phyloP scores from a whole-genome alignment of 1,140 invertebrate species.

The Pseudomyrmex pallidus region DNA sequence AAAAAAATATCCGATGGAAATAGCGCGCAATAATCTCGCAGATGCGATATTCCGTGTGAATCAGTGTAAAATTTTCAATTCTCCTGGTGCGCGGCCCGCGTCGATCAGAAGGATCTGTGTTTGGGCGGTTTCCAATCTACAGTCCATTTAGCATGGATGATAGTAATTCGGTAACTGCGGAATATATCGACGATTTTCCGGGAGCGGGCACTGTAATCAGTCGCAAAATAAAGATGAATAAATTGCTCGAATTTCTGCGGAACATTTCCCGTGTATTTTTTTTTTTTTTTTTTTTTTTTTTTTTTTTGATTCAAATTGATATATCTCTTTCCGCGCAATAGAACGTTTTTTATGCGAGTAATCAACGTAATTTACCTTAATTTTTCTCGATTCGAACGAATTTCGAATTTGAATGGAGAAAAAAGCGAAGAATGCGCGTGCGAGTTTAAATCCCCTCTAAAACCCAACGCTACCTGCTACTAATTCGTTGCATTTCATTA shows the following conservation, averaged over 20 bases:
- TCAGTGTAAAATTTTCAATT: constrained; percentile 36
- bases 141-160: constrained; percentile 37
- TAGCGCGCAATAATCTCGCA: constrained; percentile 20
- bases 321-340: not conserved
- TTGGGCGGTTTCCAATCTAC: constrained; percentile 45
- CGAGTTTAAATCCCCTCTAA: not conserved
- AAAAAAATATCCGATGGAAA: not conserved
- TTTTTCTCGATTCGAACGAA: not conserved
- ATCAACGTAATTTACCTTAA: too few species aligned
- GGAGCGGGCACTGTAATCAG: constrained; percentile 42
- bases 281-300: constrained; percentile 1
- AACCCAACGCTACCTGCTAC: not conserved
- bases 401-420: not conserved
- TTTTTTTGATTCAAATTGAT: not conserved
- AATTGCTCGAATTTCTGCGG: too few species aligned
- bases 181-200: not conserved
- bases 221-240: constrained; percentile 2
- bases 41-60: constrained; percentile 5
- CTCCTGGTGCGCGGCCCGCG: not conserved
- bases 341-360: constrained; percentile 12
- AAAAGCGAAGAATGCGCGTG: too few species aligned
- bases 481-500: constrained; percentile 16
- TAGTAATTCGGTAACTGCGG: constrained; percentile 65
- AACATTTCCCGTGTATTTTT: too few species aligned
- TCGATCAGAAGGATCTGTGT: constrained; percentile 41